Base-by-base conservation (phyloP, 1,140 invertebrate genomes). In the Druon quercuslanigerum region DNA sequence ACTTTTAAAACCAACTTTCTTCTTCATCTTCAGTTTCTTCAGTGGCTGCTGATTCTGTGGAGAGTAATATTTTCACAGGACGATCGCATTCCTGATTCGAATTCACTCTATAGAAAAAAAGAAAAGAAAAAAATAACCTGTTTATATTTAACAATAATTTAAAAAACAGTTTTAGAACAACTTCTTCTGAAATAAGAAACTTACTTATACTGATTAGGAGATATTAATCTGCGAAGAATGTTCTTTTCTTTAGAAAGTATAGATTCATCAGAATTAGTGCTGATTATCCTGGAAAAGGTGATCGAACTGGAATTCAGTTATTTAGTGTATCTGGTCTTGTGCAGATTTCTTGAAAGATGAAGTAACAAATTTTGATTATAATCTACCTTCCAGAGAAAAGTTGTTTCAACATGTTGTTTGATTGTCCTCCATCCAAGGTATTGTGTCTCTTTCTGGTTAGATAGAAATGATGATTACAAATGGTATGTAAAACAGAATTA, bases 1-100 rank as follows among this genome's bases (percentile, higher is more conserved):
- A 46, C 9, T 17, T 33, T 19, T 14, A 54, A 13, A 56, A 86
- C 82, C 86, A 71, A 85, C 81, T 87, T 17, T 89, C 90, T 57
- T 92, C 90, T 25, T 92, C 89, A 40, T 93, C 92, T 25, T 89
- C 86, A 40, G 86, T 82, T 19, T 92, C 90, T 51, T 93, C 91
- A 66, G 87, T 91, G 12, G 82, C 83, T 33, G 76, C 88, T 5
- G 92, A 92, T 50, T 90, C 86, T 3, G 84, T 84, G 1, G 92
- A 93, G 25, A 89, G 73, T 5, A 92, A 75, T 82, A 85, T 77
- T 66, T 85, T 86, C 3, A 84, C 71, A 1, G 86, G 85, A 52
- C 82, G 78, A 51, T 87, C 79, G 33, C 66, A 76, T 75, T 87
- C 77, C 13, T 50, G 71, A 16, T 78, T 71, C 54, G 79, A 78